Base-by-base conservation (phyloP, 92 coral and sea anemone genomes). In the Chrysogorgia sp. region DNA sequence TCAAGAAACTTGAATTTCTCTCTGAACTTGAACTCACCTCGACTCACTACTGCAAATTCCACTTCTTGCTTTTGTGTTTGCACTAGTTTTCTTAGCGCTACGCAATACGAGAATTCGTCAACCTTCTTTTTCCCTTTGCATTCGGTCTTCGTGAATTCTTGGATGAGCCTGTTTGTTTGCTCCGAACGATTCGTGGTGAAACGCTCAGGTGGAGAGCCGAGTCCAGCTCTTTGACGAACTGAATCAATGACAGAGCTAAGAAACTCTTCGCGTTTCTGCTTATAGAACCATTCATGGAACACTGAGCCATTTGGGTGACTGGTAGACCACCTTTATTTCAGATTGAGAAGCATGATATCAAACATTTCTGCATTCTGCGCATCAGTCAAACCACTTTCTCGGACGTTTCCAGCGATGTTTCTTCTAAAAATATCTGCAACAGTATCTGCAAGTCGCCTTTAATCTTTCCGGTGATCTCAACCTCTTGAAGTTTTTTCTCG, bases 211-310 rank as follows among this genome's bases (percentile, higher is more conserved):
- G 88, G 81, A 80, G 78, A 79, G n/a, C 68, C 40, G 7, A 84
- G 84, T 58, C 83, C 84, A 68, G 83, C 84, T 77, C 88, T 66
- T 71, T 77, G 83, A 26, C 84, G 88, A 23, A 66, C 88, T 53
- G 75, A 63, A 58, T 62, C 67, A 32, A 77, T 77, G 43, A 77
- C 83, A 65, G 79, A 77, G 26, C 63, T 80, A 28, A 70, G 34
- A 72, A 77, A 59, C 35, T 77, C 63, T 13, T 45, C 34, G 0
- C 41, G 34, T 48, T 77, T 63, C 10, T 63, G 65, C 8, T 23
- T 1, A 28, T 14, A 10, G 31, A 75, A 75, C 81, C 69, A 75
- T 22, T 53, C 3, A 13, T n/a, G 37, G 37, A 75, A 58, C 12
- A 34, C 30, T 28, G 13, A 32, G n/a, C 81, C 69, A 32, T 58